Evolutionary conservation across 2,113 vertebrate genomes (phyloP), one percentile per base, ranked within the genome.

Genomic region (Rhipidura dahli): DNA sequence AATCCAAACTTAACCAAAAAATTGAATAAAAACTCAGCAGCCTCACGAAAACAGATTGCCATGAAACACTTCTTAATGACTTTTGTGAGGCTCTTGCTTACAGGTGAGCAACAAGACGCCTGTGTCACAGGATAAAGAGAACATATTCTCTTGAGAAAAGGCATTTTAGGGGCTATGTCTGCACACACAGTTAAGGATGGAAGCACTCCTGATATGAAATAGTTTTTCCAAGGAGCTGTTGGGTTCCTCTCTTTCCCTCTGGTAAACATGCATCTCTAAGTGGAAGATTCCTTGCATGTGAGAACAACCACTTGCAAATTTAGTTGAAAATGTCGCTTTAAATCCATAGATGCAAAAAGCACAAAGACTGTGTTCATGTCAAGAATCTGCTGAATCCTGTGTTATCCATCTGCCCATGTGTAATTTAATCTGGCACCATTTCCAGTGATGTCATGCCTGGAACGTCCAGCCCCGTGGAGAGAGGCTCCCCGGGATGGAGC

Each of bases 361-460:
- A 15, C 39, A 72, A 77, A 91, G 66, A 33, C 64, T 59, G 81
- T 33, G 53, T 23, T 94, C 56, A 22, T 73, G 64, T 93, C 61
- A 88, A 88, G 71, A 95, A 92, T 95, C 56, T 94, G 79, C 92
- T 96, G 95, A 96, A 81, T 83, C n/a, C 83, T 88, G 60, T 1
- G 2, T 80, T 96, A 88, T 97, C 90, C 93, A 96, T 95, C 71
- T 92, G 85, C 78, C 88, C 64, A 15, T 96, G 79, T 93, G 68
- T 86, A 92, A 96, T 96, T 96, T 51, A 47, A 78, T 88, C 92
- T 96, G 95, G 94, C 93, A 89, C 35, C 26, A 17, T 30, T 95
- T 96, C 69, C 90, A 96, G 71, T 96, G 92, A 97, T 96, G 94
- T 97, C 95, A 97, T 94, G 88, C 90, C 88, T 95, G 93, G 90